phyloP scores from a whole-genome alignment of 2,888 invertebrate genomes.

The Drosophila kambysellisi region DNA sequence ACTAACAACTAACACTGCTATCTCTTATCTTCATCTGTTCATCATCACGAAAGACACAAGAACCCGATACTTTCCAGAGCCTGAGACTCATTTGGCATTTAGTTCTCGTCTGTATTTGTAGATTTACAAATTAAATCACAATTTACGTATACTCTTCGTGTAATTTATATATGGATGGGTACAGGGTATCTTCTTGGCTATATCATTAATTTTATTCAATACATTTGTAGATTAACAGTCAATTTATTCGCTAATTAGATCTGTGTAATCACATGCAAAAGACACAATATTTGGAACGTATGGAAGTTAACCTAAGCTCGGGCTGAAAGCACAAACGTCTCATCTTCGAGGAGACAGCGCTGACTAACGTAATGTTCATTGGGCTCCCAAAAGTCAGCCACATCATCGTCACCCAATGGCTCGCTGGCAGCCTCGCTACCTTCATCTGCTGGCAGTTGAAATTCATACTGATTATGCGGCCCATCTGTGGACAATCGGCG shows the following conservation, averaged over 20 bases:
- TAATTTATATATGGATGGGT: not conserved
- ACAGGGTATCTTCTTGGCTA: not conserved
- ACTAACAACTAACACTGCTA: constrained; percentile 51
- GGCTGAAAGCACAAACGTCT: constrained; percentile 72
- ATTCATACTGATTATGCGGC: constrained; percentile 51
- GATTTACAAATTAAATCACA: constrained; percentile 1
- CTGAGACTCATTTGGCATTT: not conserved
- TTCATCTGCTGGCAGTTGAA: constrained; percentile 55
- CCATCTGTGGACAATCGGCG: constrained; percentile 39
- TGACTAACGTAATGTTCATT: constrained; percentile 83
- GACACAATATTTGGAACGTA: constrained; percentile 50
- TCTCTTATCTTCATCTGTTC: not conserved
- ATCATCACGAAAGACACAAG: not conserved
- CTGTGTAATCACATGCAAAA: constrained; percentile 55
- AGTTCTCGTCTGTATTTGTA: constrained; percentile 2
- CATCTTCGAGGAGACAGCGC: constrained; percentile 84
- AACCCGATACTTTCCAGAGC: not conserved
- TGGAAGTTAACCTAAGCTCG: constrained; percentile 64
- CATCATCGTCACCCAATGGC: constrained; percentile 71
- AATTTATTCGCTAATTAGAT: constrained; percentile 52
- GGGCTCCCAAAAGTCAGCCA: constrained; percentile 83
- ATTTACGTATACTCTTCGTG: not conserved
- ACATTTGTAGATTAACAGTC: constrained; percentile 35
- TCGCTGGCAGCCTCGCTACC: constrained; percentile 57
- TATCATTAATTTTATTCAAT: not conserved